Percentiles rank a stretch among this genome's conserved stretches.
Evolutionary conservation across 2,113 vertebrate species (phyloP).

Genomic region (Epinephelus fuscoguttatus): DNA sequence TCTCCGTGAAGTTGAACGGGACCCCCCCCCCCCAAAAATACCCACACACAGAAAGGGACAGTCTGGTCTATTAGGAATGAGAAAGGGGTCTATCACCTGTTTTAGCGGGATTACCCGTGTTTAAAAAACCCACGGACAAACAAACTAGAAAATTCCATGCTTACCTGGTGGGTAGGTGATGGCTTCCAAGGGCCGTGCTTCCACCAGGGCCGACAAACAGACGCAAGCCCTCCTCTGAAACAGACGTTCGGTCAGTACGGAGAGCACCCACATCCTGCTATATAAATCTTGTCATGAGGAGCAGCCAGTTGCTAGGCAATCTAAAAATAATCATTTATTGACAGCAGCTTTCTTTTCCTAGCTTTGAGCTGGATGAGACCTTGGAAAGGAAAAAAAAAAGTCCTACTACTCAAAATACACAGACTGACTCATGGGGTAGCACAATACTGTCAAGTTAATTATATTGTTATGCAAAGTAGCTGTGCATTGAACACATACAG

Average conservation of each 20-base stretch:
- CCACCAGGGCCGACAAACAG: constrained; percentile 97
- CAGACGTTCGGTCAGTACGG: constrained; percentile 39
- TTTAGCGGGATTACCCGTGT: too few species aligned
- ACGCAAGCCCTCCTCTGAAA: constrained; percentile 96
- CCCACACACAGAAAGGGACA: too few species aligned
- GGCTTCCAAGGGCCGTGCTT: constrained; percentile 95
- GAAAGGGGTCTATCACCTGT: too few species aligned
- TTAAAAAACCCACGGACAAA: too few species aligned
- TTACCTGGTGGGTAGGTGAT: constrained; percentile 92
- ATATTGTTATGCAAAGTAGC: constrained; percentile 15
- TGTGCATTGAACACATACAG: background rate
- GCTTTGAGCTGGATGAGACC: constrained; percentile 66
- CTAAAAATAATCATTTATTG: constrained; percentile 80
- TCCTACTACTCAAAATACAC: constrained; percentile 26
- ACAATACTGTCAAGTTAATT: constrained; percentile 11
- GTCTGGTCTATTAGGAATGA: too few species aligned
- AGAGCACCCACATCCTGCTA: constrained; percentile 34
- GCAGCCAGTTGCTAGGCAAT: constrained; percentile 78
- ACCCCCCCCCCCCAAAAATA: too few species aligned
- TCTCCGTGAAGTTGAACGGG: too few species aligned
- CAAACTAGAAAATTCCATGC: background rate
- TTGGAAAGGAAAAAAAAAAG: constrained; percentile 56
- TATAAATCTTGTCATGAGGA: constrained; percentile 56
- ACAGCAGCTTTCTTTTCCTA: constrained; percentile 65
- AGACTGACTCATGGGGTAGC: constrained; percentile 26